phyloP scores from a whole-genome alignment of 2,888 invertebrate species.

The Pollenia amentaria region DNA sequence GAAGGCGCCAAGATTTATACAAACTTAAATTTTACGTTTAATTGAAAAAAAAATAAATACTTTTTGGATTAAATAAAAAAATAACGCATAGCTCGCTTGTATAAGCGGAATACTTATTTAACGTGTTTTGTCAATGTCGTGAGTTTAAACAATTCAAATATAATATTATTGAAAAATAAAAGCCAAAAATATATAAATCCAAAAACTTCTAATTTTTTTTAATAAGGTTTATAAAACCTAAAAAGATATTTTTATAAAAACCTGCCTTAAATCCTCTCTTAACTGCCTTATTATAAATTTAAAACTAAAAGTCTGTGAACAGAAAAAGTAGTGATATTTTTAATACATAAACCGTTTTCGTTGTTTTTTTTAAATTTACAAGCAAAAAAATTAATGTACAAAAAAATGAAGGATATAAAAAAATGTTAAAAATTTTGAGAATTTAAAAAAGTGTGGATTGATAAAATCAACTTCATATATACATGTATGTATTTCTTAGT shows the following conservation, averaged over 20 bases:
- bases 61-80: conserved; percentile 7
- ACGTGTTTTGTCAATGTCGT: not conserved
- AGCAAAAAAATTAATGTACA: not conserved
- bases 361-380: conserved; percentile 11
- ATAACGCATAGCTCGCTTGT: not conserved
- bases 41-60: not conserved
- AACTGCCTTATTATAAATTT: conserved; percentile 67
- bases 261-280: conserved; percentile 63
- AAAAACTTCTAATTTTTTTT: not conserved
- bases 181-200: conserved; percentile 34
- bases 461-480: not conserved
- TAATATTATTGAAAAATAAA: not conserved
- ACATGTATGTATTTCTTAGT: too few relatives aligned
- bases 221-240: not conserved
- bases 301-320: conserved; percentile 66
- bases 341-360: conserved; percentile 6
- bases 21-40: conserved; percentile 6
- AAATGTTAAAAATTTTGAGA: not conserved
- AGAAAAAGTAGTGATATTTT: conserved; percentile 66
- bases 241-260: conserved; percentile 6
- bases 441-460: not conserved
- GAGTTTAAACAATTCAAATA: not conserved
- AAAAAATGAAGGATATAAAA: not conserved
- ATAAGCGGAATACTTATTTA: not conserved
- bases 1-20: conserved; percentile 61